Base-by-base conservation (phyloP, 1,140 invertebrate species). In the Tetramorium parvispinum region DNA sequence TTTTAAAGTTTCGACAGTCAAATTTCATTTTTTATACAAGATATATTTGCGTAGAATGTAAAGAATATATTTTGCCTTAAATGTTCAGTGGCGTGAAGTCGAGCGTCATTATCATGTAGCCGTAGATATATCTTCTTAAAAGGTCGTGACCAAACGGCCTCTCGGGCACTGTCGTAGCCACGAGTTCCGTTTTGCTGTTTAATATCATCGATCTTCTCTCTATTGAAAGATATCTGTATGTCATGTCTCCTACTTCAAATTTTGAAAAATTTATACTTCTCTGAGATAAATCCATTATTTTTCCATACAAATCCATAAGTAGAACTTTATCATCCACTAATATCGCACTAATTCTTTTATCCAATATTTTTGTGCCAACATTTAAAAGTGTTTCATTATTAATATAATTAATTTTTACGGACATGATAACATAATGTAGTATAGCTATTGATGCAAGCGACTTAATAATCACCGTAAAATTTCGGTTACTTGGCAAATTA, bases 161-260 rank as follows among this genome's bases (percentile, higher is more conserved):
- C 77, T 32, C 37, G 59, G 53, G 65, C 91, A 92, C 82, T 68
- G 91, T 91, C 91, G 91, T 92, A 92, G 91, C 55, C 87, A 63
- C 86, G 37, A 53, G 49, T 77, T 89, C n/a, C 27, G 55, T 40
- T 46, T 82, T 59, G 11, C 13, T 70, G 21, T 8, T 18, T 16
- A 32, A 16, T 73, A 55, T 32, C 32, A 8, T 1, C 5, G 24
- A 32, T n/a, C 13, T 61, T 49, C 16, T 51, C 10, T 51, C 1
- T 21, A 32, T 81, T 24, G 46, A 40, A 1, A 43, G 7, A 6
- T 43, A 5, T 49, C 37, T 66, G 2, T 24, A 68, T 32, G 32
- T 53, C 11, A 5, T 13, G 4, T 79, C 37, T 68, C 6, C 0
- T 40, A 16, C 2, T 40, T 53, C 0, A 70, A 40, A 24, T 40